phyloP scores from a whole-genome alignment of 1,140 invertebrate genomes.

The Drosophila repleta region DNA sequence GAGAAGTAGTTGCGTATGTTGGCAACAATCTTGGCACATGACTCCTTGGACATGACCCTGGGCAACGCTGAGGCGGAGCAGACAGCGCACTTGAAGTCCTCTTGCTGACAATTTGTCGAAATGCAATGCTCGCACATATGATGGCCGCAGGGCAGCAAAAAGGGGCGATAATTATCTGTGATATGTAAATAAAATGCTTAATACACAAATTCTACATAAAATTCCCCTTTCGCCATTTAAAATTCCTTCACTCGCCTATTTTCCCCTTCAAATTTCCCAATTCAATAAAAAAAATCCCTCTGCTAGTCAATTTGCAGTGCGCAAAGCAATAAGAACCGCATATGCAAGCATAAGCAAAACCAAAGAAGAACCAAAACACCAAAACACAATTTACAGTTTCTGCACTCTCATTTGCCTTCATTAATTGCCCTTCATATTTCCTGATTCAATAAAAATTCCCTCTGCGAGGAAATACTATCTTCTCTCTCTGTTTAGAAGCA shows the following conservation, averaged over 20 bases:
- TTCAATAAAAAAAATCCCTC: too few relatives aligned
- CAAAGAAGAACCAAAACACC: too few relatives aligned
- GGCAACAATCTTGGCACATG: conserved; percentile 7
- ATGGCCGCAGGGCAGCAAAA: conserved; percentile 69
- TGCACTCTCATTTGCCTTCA: too few relatives aligned
- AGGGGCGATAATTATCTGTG: conserved; percentile 50
- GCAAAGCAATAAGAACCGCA: too few relatives aligned
- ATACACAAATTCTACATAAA: too few relatives aligned
- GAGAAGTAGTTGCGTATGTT: conserved; percentile 57
- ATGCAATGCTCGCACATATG: conserved; percentile 71
- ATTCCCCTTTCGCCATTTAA: too few relatives aligned
- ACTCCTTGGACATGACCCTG: conserved; percentile 29
- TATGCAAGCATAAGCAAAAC: too few relatives aligned
- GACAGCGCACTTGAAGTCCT: conserved; percentile 49
- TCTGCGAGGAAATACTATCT: not conserved
- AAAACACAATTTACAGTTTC: too few relatives aligned
- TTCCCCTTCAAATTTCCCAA: too few relatives aligned
- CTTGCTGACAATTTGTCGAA: conserved; percentile 29
- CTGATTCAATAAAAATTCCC: not conserved
- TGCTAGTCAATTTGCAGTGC: too few relatives aligned
- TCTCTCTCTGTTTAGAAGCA: conserved; percentile 6
- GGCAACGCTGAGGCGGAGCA: conserved; percentile 47
- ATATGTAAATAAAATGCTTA: not conserved
- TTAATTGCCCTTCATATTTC: not conserved
- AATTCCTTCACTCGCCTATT: too few relatives aligned